Evolutionary conservation across 2,888 invertebrate genomes (phyloP).

Genomic region (Sphecodes monilicornis): DNA sequence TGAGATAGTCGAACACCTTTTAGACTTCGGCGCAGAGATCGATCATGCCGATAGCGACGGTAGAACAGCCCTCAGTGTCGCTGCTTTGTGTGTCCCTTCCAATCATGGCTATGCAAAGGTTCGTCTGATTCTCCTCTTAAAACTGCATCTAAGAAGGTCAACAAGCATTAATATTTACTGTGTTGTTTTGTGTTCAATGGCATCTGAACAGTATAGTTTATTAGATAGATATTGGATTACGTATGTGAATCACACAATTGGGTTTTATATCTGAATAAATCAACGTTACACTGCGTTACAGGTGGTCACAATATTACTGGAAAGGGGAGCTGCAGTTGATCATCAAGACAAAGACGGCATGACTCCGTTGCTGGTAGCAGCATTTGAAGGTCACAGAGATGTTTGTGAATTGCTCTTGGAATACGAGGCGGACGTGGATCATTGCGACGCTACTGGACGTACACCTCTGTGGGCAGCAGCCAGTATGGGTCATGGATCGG

Average conservation of each 20-base stretch:
- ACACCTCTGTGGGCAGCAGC: constrained; percentile 97
- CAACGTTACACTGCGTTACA: constrained; percentile 70
- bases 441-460: constrained; percentile 92
- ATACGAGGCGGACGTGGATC: constrained; percentile 96
- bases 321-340: constrained; percentile 93
- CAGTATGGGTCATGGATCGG: constrained; percentile 95
- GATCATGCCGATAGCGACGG: constrained; percentile 95
- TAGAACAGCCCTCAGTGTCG: constrained; percentile 94
- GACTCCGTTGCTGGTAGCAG: constrained; percentile 94
- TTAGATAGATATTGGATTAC: background rate
- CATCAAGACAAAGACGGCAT: constrained; percentile 94
- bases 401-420: constrained; percentile 96
- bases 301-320: constrained; percentile 90
- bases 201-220: background rate
- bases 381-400: constrained; percentile 96
- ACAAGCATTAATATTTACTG: background rate
- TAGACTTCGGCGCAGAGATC: constrained; percentile 93
- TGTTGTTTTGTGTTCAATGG: background rate
- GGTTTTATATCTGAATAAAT: background rate
- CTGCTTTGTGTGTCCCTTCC: constrained; percentile 93
- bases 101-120: constrained; percentile 90
- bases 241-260: background rate
- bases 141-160: background rate
- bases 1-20: constrained; percentile 93
- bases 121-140: constrained; percentile 27